Conservation (phyloP, 2,797 vertebrate genomes). For the Tenualosa ilisha region DNA sequence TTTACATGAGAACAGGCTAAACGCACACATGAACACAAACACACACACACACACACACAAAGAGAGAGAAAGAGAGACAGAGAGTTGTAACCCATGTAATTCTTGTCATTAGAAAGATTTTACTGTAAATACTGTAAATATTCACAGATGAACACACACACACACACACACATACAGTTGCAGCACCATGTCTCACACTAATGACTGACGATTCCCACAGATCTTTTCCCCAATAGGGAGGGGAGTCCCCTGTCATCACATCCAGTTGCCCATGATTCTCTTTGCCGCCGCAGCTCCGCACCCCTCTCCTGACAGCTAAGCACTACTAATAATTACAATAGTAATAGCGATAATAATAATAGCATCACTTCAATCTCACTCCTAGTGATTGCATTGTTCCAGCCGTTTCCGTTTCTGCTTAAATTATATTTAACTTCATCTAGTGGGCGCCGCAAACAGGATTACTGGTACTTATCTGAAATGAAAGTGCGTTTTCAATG, state of each 20-base stretch:
- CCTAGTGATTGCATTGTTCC: conserved; percentile 81
- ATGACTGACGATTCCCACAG: conserved; percentile 39
- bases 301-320: conserved; percentile 54
- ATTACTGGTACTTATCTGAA: conserved; percentile 83
- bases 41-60: not conserved
- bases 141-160: not conserved
- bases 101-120: too few relatives aligned
- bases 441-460: conserved; percentile 77
- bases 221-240: not conserved
- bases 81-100: too few relatives aligned
- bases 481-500: conserved; percentile 83
- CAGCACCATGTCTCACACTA: conserved; percentile 56
- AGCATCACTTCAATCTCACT: conserved; percentile 81
- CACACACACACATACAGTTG: conserved; percentile 28
- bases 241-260: conserved; percentile 10
- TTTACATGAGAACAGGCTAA: conserved; percentile 36
- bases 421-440: conserved; percentile 83
- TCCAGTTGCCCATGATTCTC: conserved; percentile 16
- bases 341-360: conserved; percentile 77
- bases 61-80: not conserved
- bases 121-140: too few relatives aligned
- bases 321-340: conserved; percentile 69
- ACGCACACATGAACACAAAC: not conserved
- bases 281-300: conserved; percentile 45
- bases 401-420: conserved; percentile 76